A percentile compares a stretch with the other conserved stretches of the same genome.
These are phyloP conservation scores for Masnerella sp. DNA, from an alignment of 2,888 invertebrate species.

Conservation along the genomic window DNA sequence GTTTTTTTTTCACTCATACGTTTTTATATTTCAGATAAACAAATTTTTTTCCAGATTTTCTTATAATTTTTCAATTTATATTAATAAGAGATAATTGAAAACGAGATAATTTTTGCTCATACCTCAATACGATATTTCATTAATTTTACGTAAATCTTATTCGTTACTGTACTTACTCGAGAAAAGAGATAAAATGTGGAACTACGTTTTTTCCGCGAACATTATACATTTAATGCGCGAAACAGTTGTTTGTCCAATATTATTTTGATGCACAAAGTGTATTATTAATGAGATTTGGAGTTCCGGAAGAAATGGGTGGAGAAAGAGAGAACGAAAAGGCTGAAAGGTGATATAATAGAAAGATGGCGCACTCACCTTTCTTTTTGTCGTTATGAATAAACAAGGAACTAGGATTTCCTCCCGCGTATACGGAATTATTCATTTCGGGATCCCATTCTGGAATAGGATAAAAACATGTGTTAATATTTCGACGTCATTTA, in stretches of 20 bases:
- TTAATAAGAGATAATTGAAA: too few species aligned
- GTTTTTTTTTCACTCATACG: too few species aligned
- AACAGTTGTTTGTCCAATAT: slow-evolving; percentile 27
- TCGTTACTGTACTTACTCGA: too few species aligned
- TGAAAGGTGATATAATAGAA: slow-evolving; percentile 34
- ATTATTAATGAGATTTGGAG: slow-evolving; percentile 34
- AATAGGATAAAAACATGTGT: slow-evolving; percentile 62
- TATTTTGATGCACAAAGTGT: slow-evolving; percentile 29
- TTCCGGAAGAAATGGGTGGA: slow-evolving; percentile 1
- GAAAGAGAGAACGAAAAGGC: slow-evolving; percentile 11
- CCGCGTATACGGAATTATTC: slow-evolving; percentile 80
- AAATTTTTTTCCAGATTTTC: too few species aligned
- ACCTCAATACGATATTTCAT: too few species aligned
- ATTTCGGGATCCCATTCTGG: slow-evolving; percentile 79
- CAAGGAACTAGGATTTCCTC: slow-evolving; percentile 82
- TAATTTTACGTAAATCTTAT: too few species aligned
- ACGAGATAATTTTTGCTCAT: too few species aligned
- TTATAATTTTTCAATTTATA: too few species aligned
- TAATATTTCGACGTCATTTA: slow-evolving; percentile 32
- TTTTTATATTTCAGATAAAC: too few species aligned
- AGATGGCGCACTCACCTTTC: slow-evolving; percentile 66
- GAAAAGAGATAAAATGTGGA: too few species aligned
- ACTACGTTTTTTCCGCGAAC: too few species aligned
- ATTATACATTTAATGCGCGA: slow-evolving; percentile 12
- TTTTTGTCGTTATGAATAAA: slow-evolving; percentile 79